Base-by-base conservation (phyloP, 2,113 vertebrate species). In the Illadopsis cleaveri region DNA sequence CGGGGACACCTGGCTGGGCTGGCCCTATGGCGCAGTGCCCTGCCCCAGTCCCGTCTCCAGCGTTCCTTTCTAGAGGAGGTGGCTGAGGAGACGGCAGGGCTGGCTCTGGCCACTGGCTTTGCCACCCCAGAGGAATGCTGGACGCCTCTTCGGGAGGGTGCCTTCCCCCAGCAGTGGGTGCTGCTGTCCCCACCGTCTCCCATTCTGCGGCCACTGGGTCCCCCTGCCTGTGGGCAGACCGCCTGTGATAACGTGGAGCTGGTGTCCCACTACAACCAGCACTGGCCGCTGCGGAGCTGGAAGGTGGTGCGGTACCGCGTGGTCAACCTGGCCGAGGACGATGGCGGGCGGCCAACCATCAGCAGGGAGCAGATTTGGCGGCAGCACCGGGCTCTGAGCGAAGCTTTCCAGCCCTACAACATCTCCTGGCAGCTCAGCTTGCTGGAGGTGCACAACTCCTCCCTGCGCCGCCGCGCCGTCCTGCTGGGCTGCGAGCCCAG, bases 401-500 rank as follows among this genome's bases (percentile, higher is more conserved):
- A 98, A 6, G 99, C 99, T 45, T 99, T 99, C 91, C 90, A n/a
- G 11, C 98, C 98, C 35, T 99, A 99, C 97, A 99, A 99, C 97
- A 99, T 99, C 96, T 99, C 98, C 50, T 98, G 99, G 97, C 98
- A 99, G 87, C 98, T 99, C 83, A 99, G 90, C 20, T 40, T 98
- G 58, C 96, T 98, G 80, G 93, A 82, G 1, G 98, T 99, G 1
- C 97, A 33, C 95, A 99, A 99, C 96, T 98, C 99, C 18, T 99
- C 98, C 3, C 96, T 99, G 78, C 98, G 98, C 30, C 97, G 96
- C 89, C 98, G 98, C 4, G 93, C 98, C 0, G 97, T 99, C 28
- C 99, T 99, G 2, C 98, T 99, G 93, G 99, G 99, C 98, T 99
- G 99, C 25, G 99, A 99, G 58, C 98, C 99, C 79, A 97, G 98